Conservation (phyloP, 1,140 invertebrate species). For the Paralvinella palmiformis region DNA sequence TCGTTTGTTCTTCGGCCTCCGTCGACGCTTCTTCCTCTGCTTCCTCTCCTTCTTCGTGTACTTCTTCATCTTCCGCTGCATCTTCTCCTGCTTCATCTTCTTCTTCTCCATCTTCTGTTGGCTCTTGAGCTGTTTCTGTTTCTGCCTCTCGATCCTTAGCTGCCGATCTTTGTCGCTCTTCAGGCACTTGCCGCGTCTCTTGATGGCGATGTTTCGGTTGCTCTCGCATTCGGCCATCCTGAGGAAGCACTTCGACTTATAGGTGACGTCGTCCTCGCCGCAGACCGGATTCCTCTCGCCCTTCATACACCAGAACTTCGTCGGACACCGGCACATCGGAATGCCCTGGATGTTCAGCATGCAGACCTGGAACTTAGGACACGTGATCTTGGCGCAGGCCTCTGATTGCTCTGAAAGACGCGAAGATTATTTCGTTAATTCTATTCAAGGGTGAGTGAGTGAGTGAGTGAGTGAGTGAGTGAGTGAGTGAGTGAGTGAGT, state of each 20-base stretch:
- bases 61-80: not conserved
- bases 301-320: slow-evolving; percentile 5
- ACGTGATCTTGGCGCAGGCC: slow-evolving; percentile 11
- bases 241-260: slow-evolving; percentile 16
- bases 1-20: not conserved
- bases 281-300: slow-evolving; percentile 1
- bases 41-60: not conserved
- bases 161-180: not conserved
- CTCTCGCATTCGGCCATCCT: slow-evolving; percentile 12
- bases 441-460: too few relatives aligned
- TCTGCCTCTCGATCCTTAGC: not conserved
- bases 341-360: slow-evolving; percentile 20
- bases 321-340: slow-evolving; percentile 19
- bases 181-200: not conserved
- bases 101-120: not conserved
- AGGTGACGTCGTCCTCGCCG: slow-evolving; percentile 8
- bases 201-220: slow-evolving; percentile 1
- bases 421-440: too few relatives aligned
- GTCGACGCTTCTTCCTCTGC: not conserved
- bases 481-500: too few relatives aligned
- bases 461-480: too few relatives aligned
- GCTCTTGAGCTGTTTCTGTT: not conserved
- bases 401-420: too few relatives aligned
- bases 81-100: not conserved
- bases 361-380: slow-evolving; percentile 11